Evolutionary conservation across 2,797 vertebrate genomes (phyloP), one percentile per base, ranked within the genome.

Genomic region (Calcarius lapponicus): DNA sequence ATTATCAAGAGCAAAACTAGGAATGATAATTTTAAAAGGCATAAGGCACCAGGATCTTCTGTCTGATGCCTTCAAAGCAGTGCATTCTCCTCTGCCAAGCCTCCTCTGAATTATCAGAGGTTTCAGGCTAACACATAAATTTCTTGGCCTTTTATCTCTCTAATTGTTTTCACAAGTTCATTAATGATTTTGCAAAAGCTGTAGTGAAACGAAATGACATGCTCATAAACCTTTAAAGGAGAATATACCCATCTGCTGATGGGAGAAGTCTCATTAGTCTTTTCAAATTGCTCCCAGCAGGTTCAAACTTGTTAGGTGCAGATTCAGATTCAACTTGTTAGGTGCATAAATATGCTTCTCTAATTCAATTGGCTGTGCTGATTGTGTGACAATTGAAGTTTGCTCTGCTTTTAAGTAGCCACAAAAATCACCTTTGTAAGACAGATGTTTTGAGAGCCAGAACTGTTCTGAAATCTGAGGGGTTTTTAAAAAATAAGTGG

Each of bases 121-220:
- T 94, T 88, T 94, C 53, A 84, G 79, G 80, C 82, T 90, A 93
- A 88, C 82, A 70, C 65, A 60, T 72, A 65, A 20, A 32, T 93
- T 95, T 87, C 93, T 90, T 97, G 86, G 67, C 86, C 95, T 95
- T 95, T 96, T 95, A 93, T 96, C 83, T 96, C 87, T 73, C 88
- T 96, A 96, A 96, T 95, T 97, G 93, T 97, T 96, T 96, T 96
- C 90, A 73, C 91, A 96, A 73, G 94, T 92, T 95, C 94, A 87
- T 96, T 94, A 97, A 95, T 95, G 95, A 85, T 94, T 96, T 96
- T 96, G 88, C 74, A 93, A 96, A 94, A 95, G 92, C 91, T 82
- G 76, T 78, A 93, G 91, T 96, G 90, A 92, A 93, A 89, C 60
- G 71, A 85, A 96, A 95, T 84, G 92, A 90, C 86, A 67, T 92